Evolutionary conservation across 2,797 vertebrate species (phyloP).

Genomic region (Falco naumanni): DNA sequence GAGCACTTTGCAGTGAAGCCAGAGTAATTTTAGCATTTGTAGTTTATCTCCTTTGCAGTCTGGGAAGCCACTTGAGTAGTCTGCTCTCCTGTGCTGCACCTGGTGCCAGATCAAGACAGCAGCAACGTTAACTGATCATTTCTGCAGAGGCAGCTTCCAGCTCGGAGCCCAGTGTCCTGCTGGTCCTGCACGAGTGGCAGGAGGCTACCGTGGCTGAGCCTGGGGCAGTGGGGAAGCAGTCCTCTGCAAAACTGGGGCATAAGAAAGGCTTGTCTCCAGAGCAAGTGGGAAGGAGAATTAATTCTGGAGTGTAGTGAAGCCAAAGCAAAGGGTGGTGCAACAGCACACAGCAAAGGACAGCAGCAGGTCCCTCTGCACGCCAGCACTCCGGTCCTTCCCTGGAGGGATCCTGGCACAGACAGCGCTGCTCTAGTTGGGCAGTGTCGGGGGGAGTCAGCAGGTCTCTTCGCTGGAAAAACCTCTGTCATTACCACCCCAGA

Average conservation of each 20-base stretch:
- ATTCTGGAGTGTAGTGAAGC: neutral
- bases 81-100: accelerated
- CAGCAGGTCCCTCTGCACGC: neutral
- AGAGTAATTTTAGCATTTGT: neutral
- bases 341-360: neutral
- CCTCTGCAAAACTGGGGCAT: neutral
- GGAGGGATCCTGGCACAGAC: neutral
- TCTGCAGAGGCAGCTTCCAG: neutral
- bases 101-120: accelerated
- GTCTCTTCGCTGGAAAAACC: neutral
- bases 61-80: neutral
- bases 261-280: neutral
- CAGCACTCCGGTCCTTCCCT: neutral
- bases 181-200: neutral
- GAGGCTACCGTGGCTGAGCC: neutral
- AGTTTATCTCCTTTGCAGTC: neutral
- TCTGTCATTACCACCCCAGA: neutral
- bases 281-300: neutral
- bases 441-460: neutral
- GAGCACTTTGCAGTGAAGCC: neutral
- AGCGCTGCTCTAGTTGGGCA: neutral
- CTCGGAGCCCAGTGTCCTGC: neutral
- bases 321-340: neutral
- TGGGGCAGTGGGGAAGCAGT: accelerated
- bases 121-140: neutral